Percentiles rank a stretch among this genome's conserved stretches.
Conservation (phyloP, 1,140 invertebrate species). For the Dicyema japonicum region DNA sequence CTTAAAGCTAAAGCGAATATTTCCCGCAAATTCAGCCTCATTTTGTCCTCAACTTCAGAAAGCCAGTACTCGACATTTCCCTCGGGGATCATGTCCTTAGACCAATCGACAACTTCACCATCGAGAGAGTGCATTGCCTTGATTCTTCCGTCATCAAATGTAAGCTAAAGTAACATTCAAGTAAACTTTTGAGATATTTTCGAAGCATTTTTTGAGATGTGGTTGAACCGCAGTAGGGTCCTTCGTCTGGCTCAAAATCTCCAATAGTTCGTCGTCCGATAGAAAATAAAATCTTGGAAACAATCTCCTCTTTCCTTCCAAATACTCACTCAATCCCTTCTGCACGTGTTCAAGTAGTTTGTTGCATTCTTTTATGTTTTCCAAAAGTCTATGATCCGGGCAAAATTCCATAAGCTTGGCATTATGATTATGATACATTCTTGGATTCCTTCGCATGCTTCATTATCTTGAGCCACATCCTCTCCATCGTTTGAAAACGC, state of each 20-base stretch:
- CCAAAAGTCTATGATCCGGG: constrained; percentile 24
- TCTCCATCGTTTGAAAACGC: constrained; percentile 37
- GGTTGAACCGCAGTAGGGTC: constrained; percentile 43
- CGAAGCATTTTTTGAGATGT: constrained; percentile 41
- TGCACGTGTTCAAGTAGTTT: constrained; percentile 32
- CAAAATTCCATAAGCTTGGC: constrained; percentile 25
- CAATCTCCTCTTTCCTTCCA: constrained; percentile 42
- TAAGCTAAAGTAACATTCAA: constrained; percentile 9
- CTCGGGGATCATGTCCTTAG: constrained; percentile 13
- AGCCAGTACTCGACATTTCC: constrained; percentile 23
- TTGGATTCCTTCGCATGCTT: constrained; percentile 29
- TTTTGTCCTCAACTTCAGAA: constrained; percentile 15
- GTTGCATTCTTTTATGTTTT: constrained; percentile 31
- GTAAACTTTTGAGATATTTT: constrained; percentile 29
- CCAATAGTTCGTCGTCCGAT: constrained; percentile 49
- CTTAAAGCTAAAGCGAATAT: constrained; percentile 14
- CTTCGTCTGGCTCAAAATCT: constrained; percentile 44
- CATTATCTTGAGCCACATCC: constrained; percentile 38
- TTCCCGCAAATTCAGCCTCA: constrained; percentile 15
- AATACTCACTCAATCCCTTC: constrained; percentile 37
- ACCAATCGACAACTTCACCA: constrained; percentile 17
- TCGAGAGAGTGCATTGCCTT: constrained; percentile 19
- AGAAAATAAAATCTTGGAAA: constrained; percentile 55
- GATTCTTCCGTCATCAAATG: constrained; percentile 20
- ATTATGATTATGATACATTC: too few relatives aligned